Base-by-base conservation (phyloP, 1,140 invertebrate species). In the Neodiprion lecontei region DNA sequence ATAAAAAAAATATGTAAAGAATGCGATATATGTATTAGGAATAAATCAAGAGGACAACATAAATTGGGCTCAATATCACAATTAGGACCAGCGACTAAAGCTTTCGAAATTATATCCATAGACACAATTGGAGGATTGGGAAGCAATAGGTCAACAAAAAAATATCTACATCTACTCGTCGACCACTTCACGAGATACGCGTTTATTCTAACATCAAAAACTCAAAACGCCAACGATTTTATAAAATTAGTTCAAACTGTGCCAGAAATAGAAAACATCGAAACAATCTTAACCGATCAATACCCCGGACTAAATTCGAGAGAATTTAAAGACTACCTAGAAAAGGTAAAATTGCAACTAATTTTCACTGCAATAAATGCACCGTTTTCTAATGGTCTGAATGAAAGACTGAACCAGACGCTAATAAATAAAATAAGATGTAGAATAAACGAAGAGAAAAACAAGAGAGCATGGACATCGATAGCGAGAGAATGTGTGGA, bases 221-320 rank as follows among this genome's bases (percentile, higher is more conserved):
- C 73, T 17, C 74, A 83, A 77, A 79, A 68, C 53, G 72, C 82
- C 17, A 78, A 73, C 73, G 84, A 84, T 77, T 85, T 85, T 70
- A 80, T 85, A 7, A 83, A 82, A 78, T 73, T 85, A 70, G 23
- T 74, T 12, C 17, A 78, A 47, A 40, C 70, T n/a, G 50, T 74
- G 40, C 23, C 11, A 21, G 53, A 76, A 47, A 50, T 9, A 8
- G 14, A 79, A 21, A 79, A 79, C 10, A 83, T 84, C 71, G 77
- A 71, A 2, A 76, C 82, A 68, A 10, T 84, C n/a, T 53, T 85
- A 9, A 76, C 82, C 10, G 84, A 84, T 75, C 82, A 84, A 78
- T 84, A 85, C 72, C 76, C 78, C 0, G 83, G 81, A 9, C 79
- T 84, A 74, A 83, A 84, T 75, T 84, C 80, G 17, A 82, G 76